Percentiles rank a stretch among this genome's conserved stretches.
Evolutionary conservation across 2,888 invertebrate species (phyloP).

Genomic region (Furcula furcula): DNA sequence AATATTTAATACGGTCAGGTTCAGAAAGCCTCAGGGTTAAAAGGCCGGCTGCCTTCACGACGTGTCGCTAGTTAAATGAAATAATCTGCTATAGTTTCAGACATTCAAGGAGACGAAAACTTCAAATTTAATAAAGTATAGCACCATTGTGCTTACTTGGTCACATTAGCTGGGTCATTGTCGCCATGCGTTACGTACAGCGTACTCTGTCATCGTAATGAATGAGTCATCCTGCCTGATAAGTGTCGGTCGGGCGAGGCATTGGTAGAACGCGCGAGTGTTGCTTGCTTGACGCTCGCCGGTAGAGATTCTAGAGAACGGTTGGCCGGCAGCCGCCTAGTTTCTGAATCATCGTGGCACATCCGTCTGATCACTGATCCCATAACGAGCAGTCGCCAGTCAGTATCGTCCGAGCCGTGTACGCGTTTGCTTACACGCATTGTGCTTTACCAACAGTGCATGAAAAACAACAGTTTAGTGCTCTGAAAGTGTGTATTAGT

Average conservation of each 20-base stretch:
- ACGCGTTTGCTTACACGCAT: slow-evolving; percentile 66
- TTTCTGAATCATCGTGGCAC: slow-evolving; percentile 62
- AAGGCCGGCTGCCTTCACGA: too few species aligned
- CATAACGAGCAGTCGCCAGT: slow-evolving; percentile 34
- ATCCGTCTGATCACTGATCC: slow-evolving; percentile 55
- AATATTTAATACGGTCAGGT: too few species aligned
- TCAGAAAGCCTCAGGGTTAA: too few species aligned
- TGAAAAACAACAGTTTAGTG: slow-evolving; percentile 59
- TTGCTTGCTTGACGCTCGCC: slow-evolving; percentile 37
- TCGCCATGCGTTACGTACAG: slow-evolving; percentile 16
- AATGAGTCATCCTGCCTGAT: slow-evolving; percentile 48
- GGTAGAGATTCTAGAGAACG: slow-evolving; percentile 53
- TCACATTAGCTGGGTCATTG: slow-evolving; percentile 17
- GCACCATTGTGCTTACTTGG: slow-evolving; percentile 7
- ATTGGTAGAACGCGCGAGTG: slow-evolving; percentile 37
- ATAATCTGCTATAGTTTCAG: too few species aligned
- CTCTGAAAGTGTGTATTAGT: slow-evolving; percentile 45
- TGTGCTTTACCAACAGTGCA: slow-evolving; percentile 59
- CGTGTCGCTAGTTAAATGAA: too few species aligned
- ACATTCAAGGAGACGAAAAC: too few species aligned
- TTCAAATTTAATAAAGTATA: too few species aligned
- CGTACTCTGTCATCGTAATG: slow-evolving; percentile 44
- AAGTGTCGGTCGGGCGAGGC: slow-evolving; percentile 29
- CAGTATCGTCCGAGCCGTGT: slow-evolving; percentile 57
- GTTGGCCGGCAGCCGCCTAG: slow-evolving; percentile 51